Evolutionary conservation across 2,113 vertebrate species (phyloP), one percentile per base, ranked within the genome.

Genomic region (Barnardius zonarius): DNA sequence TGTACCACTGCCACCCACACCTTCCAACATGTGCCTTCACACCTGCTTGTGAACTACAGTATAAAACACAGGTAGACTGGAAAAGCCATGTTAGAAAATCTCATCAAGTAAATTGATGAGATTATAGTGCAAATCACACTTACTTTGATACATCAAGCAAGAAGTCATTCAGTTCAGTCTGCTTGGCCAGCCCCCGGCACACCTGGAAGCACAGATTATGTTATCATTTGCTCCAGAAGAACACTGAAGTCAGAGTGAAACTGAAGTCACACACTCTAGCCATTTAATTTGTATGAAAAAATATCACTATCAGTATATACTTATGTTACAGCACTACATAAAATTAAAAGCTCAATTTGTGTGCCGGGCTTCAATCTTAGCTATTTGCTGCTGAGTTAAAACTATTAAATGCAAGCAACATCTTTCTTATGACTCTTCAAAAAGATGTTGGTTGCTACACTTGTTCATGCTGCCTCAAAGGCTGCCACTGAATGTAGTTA

Each of bases 131-230:
- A 77, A 75, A 80, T 44, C 51, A 78, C 73, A 98, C 99, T 99
- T 99, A 99, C 99, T 99, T 99, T 27, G 99, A 99, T 86, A 99
- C 99, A 84, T 99, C 99, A 90, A 99, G 98, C 59, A 99, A 98
- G 97, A 99, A 99, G 98, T 99, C 99, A 81, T 99, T 99, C 97
- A 99, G 96, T 93, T 99, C 99, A 8, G 99, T 99, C 98, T 99
- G 99, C 94, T 99, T 99, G 97, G 99, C 99, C 90, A 99, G 99
- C 93, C 99, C 99, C 96, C 98, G 98, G 98, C 99, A 99, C 67
- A 99, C 98, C 99, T 99, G 96, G 52, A 94, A 77, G 25, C 73
- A 96, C 48, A 54, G 54, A 90, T 66, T 64, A 78, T 0, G 33
- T 54, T 91, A 92, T 70, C 30, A 39, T 78, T 95, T 90, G 59